Conservation (phyloP, 2,797 vertebrate species). For the Urophycis tenuis region DNA sequence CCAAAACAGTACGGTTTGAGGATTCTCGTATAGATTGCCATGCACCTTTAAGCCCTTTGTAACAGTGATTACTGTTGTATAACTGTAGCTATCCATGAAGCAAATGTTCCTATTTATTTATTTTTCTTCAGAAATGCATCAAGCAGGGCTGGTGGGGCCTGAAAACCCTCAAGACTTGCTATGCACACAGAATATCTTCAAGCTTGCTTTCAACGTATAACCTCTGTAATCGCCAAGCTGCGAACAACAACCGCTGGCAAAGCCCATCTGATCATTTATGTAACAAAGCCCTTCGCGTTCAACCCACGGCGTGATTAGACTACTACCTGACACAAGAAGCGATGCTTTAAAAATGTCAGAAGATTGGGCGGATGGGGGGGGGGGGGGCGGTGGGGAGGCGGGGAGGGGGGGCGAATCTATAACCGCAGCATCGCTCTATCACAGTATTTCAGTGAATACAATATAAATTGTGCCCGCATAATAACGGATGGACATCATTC, state of each 20-base stretch:
- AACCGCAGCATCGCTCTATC: conserved; percentile 63
- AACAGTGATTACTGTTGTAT: background rate
- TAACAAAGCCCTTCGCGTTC: conserved; percentile 31
- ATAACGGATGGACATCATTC: conserved; percentile 49
- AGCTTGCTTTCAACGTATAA: conserved; percentile 39
- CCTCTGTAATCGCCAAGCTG: conserved; percentile 11
- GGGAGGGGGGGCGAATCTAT: conserved; percentile 47
- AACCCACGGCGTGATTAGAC: conserved; percentile 41
- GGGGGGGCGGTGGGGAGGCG: conserved; percentile 36
- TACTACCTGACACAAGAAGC: conserved; percentile 48
- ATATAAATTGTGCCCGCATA: conserved; percentile 53
- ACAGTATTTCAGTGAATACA: conserved; percentile 52
- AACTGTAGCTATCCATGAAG: background rate
- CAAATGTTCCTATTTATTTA: conserved; percentile 17
- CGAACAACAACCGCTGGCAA: conserved; percentile 43
- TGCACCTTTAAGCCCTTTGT: background rate
- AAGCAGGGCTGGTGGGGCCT: conserved; percentile 36
- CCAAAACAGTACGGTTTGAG: background rate
- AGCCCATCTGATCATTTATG: conserved; percentile 29
- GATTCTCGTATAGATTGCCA: background rate
- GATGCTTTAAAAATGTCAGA: conserved; percentile 57
- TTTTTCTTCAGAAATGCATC: conserved; percentile 18
- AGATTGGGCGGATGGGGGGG: conserved; percentile 49
- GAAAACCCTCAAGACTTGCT: conserved; percentile 29
- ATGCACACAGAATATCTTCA: conserved; percentile 28